These are phyloP conservation scores for Lasioglossum villosulum DNA, from an alignment of 2,888 invertebrate species.

Conservation along the genomic window DNA sequence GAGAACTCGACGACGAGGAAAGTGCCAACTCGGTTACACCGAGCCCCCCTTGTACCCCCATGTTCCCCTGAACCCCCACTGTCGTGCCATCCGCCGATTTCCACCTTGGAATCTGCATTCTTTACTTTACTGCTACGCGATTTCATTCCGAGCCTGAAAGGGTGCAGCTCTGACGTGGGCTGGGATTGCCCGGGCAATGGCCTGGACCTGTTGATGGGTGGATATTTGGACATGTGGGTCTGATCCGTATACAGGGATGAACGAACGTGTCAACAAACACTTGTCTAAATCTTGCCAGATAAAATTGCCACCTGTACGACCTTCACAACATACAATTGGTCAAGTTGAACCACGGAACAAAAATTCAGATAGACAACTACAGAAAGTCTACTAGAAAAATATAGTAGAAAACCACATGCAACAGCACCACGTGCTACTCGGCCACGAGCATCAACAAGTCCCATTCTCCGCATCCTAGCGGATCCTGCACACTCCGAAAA, in stretches of 20 bases:
- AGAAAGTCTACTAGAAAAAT: too few species aligned
- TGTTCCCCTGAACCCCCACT: too few species aligned
- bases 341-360: too few species aligned
- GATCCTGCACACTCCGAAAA: not conserved
- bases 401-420: too few species aligned
- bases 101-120: not conserved
- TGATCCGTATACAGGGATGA: too few species aligned
- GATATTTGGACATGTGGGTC: not conserved
- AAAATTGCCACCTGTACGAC: too few species aligned
- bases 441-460: too few species aligned
- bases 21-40: slow-evolving; percentile 55
- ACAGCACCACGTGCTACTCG: too few species aligned
- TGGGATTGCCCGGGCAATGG: not conserved
- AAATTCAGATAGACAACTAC: too few species aligned
- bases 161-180: slow-evolving; percentile 1
- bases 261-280: too few species aligned
- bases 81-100: not conserved
- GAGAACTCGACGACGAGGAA: slow-evolving; percentile 57
- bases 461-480: not conserved
- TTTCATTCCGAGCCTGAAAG: not conserved
- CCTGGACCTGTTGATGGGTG: not conserved
- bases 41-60: not conserved
- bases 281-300: too few species aligned
- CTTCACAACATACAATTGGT: too few species aligned
- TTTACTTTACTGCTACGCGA: not conserved